Conservation (phyloP, 2,797 vertebrate genomes). For the Emydoidea blandingii region DNA sequence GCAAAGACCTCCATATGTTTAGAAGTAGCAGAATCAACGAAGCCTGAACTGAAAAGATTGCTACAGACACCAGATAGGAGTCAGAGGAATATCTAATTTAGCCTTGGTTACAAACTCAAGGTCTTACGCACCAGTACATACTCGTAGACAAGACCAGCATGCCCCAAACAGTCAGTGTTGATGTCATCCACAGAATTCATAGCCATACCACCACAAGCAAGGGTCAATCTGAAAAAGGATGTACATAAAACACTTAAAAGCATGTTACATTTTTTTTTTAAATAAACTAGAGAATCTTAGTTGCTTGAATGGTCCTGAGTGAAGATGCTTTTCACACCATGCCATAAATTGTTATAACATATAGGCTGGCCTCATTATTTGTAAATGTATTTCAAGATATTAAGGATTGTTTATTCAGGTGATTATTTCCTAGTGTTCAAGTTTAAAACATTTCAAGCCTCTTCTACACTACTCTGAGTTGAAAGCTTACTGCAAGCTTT, state of each 20-base stretch:
- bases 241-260: background rate
- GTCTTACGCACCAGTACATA: conserved; percentile 90
- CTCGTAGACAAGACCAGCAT: conserved; percentile 94
- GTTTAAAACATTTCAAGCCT: background rate
- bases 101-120: background rate
- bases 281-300: background rate
- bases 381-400: background rate
- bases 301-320: background rate
- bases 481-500: background rate
- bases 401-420: no score
- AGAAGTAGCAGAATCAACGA: background rate
- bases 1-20: background rate
- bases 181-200: conserved; percentile 97
- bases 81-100: rapidly evolving
- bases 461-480: rapidly evolving
- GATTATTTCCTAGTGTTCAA: background rate
- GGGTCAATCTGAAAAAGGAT: conserved; percentile 84
- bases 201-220: conserved; percentile 95
- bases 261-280: background rate
- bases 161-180: conserved; percentile 90
- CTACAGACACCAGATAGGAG: background rate
- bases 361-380: background rate
- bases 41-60: background rate
- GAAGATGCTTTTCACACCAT: background rate
- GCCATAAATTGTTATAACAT: background rate